Evolutionary conservation across 2,888 invertebrate genomes (phyloP).

Genomic region (Embidobia sp.): DNA sequence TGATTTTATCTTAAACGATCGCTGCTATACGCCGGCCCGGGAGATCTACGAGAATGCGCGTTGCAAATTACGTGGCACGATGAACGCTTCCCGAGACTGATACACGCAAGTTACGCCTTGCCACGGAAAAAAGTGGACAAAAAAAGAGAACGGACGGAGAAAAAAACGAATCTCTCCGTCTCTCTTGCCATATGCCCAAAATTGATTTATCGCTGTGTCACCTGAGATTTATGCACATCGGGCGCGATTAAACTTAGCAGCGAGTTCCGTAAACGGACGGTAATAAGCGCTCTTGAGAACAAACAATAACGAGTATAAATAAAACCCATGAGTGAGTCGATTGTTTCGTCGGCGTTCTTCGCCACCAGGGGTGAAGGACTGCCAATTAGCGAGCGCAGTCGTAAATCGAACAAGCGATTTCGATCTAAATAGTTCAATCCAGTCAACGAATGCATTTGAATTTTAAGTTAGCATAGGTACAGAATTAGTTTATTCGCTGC

Average conservation of each 20-base stretch:
- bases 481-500: conserved; percentile 44
- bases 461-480: conserved; percentile 16
- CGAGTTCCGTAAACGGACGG: conserved; percentile 7
- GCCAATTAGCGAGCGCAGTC: conserved; percentile 55
- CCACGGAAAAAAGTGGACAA: not conserved
- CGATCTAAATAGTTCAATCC: conserved; percentile 60
- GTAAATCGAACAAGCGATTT: conserved; percentile 58
- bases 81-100: conserved; percentile 41
- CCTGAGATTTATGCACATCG: conserved; percentile 69
- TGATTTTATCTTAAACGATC: conserved; percentile 64
- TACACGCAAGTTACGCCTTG: conserved; percentile 6
- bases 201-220: conserved; percentile 71
- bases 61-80: conserved; percentile 55
- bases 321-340: conserved; percentile 32
- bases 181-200: too few relatives aligned
- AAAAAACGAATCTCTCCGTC: conserved; percentile 36
- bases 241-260: conserved; percentile 64
- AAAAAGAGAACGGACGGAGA: conserved; percentile 57
- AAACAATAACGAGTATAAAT: conserved; percentile 54
- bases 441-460: conserved; percentile 45
- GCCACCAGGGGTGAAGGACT: conserved; percentile 35
- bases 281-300: conserved; percentile 41
- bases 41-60: conserved; percentile 58
- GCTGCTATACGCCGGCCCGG: conserved; percentile 33
- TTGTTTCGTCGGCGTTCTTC: conserved; percentile 43